Base-by-base conservation (phyloP, 2,797 vertebrate species). In the Macrochelys suwanniensis region DNA sequence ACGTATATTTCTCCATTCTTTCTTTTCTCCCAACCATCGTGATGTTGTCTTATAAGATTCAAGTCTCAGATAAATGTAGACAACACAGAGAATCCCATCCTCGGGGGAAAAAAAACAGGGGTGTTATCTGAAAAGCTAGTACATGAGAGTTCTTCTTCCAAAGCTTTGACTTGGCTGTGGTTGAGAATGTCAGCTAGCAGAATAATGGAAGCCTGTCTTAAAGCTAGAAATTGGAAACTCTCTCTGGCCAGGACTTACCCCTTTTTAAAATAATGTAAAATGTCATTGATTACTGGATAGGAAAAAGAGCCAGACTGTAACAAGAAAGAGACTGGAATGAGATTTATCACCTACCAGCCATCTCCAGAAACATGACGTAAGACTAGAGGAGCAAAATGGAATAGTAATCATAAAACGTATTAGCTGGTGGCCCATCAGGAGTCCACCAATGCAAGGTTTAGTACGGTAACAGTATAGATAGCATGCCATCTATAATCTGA, bases 11-110 rank as follows among this genome's bases (percentile, higher is more conserved):
- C 74, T 81, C 65, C 9, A 1, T 81, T 4, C 85, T 91, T 49
- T 89, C 80, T 83, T 57, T 77, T 37, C 17, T 77, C 88, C 78
- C 78, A 59, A 37, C 53, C 65, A 53, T 19, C 13, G 4, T 94
- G 42, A 42, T 76, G 15, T 59, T n/a, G 80, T 90, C 81, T 85
- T 91, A 91, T 87, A 90, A 94, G 85, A 95, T 94, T 86, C 37
- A 84, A 80, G 82, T 80, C 21, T 94, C 95, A 89, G 88, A 88
- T 76, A 31, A 86, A 87, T 84, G 65, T 71, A 71, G 19, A 68
- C 7, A 71, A 42, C 10, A 71, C 19, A 23, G 17, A 71, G 37
- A 71, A 71, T 42, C n/a, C 19, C 37, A 71, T 42, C 37, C 19
- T 42, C 21, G 12, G 37, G 7, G 5, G 9, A 5, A 23, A 4